A percentile compares a stretch with the other conserved stretches of the same genome.
phyloP scores from a whole-genome alignment of 2,113 vertebrate species.

The Callorhinus ursinus region DNA sequence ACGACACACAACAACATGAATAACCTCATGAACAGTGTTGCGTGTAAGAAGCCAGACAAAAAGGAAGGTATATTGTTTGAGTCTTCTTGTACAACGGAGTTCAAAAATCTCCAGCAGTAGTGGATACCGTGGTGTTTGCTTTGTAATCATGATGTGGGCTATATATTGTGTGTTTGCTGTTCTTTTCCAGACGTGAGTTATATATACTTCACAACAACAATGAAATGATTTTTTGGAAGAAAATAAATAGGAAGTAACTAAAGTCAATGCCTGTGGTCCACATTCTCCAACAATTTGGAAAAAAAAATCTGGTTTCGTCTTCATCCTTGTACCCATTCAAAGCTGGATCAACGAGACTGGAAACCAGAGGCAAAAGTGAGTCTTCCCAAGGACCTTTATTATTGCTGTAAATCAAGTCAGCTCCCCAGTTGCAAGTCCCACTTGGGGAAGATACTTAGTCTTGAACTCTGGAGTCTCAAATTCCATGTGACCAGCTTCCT shows the following conservation, averaged over 20 bases:
- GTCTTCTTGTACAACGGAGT: background rate
- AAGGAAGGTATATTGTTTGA: background rate
- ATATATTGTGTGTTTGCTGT: background rate
- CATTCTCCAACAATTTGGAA: background rate
- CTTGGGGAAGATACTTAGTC: conserved; percentile 6
- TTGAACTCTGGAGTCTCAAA: conserved; percentile 58
- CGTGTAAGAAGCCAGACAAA: background rate
- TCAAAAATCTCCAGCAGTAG: background rate
- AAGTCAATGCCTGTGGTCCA: background rate
- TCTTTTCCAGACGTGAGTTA: background rate
- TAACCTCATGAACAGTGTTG: background rate
- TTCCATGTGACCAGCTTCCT: conserved; percentile 65
- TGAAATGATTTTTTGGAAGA: background rate
- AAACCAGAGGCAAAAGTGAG: background rate
- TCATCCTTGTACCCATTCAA: background rate
- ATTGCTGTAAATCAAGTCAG: background rate
- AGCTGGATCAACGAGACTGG: background rate
- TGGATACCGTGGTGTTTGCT: background rate
- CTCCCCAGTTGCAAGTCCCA: background rate
- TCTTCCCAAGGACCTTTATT: background rate
- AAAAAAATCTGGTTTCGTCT: background rate
- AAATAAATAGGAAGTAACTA: background rate
- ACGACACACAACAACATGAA: background rate
- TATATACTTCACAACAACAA: background rate
- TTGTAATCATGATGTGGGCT: background rate